These are phyloP conservation scores for Athrips mouffetella DNA, from an alignment of 2,888 invertebrate species.

Conservation along the genomic window DNA sequence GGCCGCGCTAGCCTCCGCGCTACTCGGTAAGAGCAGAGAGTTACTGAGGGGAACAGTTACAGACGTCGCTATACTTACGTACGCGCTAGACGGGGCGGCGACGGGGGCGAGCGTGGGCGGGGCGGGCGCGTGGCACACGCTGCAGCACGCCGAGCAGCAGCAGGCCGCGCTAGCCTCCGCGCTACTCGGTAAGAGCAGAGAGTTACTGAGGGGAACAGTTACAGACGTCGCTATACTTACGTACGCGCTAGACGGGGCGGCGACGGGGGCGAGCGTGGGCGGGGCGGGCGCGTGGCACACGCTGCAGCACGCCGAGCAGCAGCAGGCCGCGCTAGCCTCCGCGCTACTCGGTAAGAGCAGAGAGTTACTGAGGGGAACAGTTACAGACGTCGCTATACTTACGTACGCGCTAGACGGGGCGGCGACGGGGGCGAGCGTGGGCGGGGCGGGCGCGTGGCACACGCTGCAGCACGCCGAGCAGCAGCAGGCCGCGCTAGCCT, in stretches of 20 bases:
- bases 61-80: no score
- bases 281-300: conserved; percentile 87
- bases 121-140: conserved; percentile 87
- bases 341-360: conserved; percentile 83
- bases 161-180: conserved; percentile 88
- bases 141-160: conserved; percentile 88
- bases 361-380: no score
- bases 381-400: no score
- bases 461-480: conserved; percentile 88
- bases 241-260: conserved; percentile 66
- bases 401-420: conserved; percentile 59
- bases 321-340: conserved; percentile 87
- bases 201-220: no score
- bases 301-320: conserved; percentile 87
- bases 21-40: conserved; percentile 81
- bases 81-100: conserved; percentile 67
- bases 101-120: conserved; percentile 73
- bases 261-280: conserved; percentile 74
- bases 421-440: conserved; percentile 78
- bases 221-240: no score
- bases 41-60: no score
- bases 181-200: conserved; percentile 81
- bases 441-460: conserved; percentile 84
- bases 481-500: conserved; percentile 88
- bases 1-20: conserved; percentile 86